Evolutionary conservation across 2,113 vertebrate genomes (phyloP).

Genomic region (Syngnathus scovelli): DNA sequence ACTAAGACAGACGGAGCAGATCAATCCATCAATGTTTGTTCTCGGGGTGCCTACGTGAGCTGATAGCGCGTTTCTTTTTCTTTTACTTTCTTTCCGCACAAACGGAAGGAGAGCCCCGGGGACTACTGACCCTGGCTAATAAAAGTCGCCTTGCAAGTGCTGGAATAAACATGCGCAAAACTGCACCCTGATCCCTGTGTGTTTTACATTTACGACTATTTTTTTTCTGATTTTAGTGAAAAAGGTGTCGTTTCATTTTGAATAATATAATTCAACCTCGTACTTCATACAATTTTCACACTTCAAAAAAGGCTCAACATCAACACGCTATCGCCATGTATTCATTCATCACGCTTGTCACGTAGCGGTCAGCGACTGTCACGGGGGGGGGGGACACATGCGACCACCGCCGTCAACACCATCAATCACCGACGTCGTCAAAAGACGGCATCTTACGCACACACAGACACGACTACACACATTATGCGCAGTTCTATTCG

Average conservation of each 20-base stretch:
- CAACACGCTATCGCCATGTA: slow-evolving; percentile 19
- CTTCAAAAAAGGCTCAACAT: too few species aligned
- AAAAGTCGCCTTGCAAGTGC: slow-evolving; percentile 9
- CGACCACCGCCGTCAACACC: slow-evolving; percentile 24
- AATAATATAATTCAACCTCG: too few species aligned
- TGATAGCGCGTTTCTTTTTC: slow-evolving; percentile 9
- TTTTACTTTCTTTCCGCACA: slow-evolving; percentile 49
- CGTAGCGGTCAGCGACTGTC: slow-evolving; percentile 40
- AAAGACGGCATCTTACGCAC: slow-evolving; percentile 14
- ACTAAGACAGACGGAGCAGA: slow-evolving; percentile 52
- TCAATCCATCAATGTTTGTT: slow-evolving; percentile 64
- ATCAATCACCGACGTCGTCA: slow-evolving; percentile 40
- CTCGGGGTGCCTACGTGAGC: slow-evolving; percentile 33
- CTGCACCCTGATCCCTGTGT: background rate
- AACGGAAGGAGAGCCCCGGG: slow-evolving; percentile 25
- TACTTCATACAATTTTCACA: too few species aligned
- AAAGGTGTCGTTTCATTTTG: too few species aligned
- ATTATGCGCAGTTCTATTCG: background rate
- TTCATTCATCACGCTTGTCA: slow-evolving; percentile 55
- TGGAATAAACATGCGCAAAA: background rate
- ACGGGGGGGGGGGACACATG: slow-evolving; percentile 30
- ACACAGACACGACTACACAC: slow-evolving; percentile 1
- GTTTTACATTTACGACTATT: background rate
- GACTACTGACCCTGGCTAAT: slow-evolving; percentile 13
- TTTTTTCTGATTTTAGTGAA: background rate